Evolutionary conservation across 2,888 invertebrate species (phyloP).

Genomic region (Sinelater perroti): DNA sequence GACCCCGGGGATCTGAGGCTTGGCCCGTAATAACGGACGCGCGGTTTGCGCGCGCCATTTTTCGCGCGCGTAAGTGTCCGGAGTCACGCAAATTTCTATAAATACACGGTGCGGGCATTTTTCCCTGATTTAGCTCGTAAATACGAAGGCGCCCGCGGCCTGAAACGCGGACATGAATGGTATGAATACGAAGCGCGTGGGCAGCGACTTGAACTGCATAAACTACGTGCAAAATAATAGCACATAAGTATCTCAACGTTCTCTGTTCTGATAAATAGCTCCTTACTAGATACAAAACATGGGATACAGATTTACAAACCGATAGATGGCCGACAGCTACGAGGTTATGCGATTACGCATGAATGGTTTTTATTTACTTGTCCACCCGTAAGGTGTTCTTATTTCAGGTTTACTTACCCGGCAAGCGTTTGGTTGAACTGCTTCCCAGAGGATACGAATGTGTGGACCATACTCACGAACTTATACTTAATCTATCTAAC

Average conservation of each 20-base stretch:
- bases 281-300: slow-evolving; percentile 26
- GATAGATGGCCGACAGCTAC: slow-evolving; percentile 18
- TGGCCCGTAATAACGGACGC: slow-evolving; percentile 5
- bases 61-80: slow-evolving; percentile 16
- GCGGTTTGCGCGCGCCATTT: background rate
- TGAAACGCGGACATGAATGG: slow-evolving; percentile 38
- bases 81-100: slow-evolving; percentile 35
- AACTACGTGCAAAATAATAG: slow-evolving; percentile 52
- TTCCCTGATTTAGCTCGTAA: slow-evolving; percentile 41
- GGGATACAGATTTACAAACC: slow-evolving; percentile 37
- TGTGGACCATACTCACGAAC: too few species aligned
- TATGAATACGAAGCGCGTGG: slow-evolving; percentile 51
- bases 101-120: slow-evolving; percentile 29
- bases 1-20: slow-evolving; percentile 1
- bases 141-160: slow-evolving; percentile 36
- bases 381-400: too few species aligned
- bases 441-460: too few species aligned
- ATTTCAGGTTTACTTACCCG: background rate
- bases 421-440: too few species aligned
- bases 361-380: background rate
- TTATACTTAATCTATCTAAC: too few species aligned
- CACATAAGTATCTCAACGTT: slow-evolving; percentile 50
- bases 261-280: slow-evolving; percentile 44
- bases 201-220: slow-evolving; percentile 51
- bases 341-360: slow-evolving; percentile 5